phyloP scores from a whole-genome alignment of 1,140 invertebrate genomes.

The Drosophila lacertosa region DNA sequence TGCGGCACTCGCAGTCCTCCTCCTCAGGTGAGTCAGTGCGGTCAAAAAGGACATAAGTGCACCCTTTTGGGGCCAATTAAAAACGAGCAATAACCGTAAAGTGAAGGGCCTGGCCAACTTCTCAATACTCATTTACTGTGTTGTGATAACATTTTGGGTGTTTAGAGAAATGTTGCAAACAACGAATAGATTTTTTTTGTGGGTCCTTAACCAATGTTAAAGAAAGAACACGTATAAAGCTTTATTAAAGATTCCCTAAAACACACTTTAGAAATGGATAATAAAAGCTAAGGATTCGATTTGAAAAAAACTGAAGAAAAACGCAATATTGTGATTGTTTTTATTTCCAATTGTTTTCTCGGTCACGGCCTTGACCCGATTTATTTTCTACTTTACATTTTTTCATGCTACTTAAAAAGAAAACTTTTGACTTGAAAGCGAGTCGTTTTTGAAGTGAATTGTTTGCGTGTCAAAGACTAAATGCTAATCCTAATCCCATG shows the following conservation, averaged over 20 bases:
- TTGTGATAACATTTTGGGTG: too few relatives aligned
- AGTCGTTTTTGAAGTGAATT: constrained; percentile 4
- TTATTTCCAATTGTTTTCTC: constrained; percentile 48
- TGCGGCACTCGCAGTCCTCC: constrained; percentile 83
- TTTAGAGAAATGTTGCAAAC: too few relatives aligned
- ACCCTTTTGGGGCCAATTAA: constrained; percentile 38
- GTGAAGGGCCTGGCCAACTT: too few relatives aligned
- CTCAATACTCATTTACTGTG: too few relatives aligned
- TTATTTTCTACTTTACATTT: constrained; percentile 17
- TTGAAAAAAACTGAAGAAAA: constrained; percentile 48
- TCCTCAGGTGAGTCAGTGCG: constrained; percentile 83
- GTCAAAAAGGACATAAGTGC: background rate
- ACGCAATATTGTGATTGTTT: constrained; percentile 58
- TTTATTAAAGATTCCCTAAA: too few relatives aligned
- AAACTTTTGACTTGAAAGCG: constrained; percentile 41
- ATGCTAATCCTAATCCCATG: constrained; percentile 56
- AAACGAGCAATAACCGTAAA: constrained; percentile 12
- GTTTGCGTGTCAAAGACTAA: constrained; percentile 55
- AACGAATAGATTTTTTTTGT: too few relatives aligned
- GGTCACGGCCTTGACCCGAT: constrained; percentile 37
- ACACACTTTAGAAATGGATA: too few relatives aligned
- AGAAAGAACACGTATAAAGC: too few relatives aligned
- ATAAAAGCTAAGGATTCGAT: constrained; percentile 11
- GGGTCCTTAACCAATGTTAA: too few relatives aligned
- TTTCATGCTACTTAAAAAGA: constrained; percentile 28